Conservation (phyloP, 64 coral and sea anemone species). For the Orbicella faveolata region DNA sequence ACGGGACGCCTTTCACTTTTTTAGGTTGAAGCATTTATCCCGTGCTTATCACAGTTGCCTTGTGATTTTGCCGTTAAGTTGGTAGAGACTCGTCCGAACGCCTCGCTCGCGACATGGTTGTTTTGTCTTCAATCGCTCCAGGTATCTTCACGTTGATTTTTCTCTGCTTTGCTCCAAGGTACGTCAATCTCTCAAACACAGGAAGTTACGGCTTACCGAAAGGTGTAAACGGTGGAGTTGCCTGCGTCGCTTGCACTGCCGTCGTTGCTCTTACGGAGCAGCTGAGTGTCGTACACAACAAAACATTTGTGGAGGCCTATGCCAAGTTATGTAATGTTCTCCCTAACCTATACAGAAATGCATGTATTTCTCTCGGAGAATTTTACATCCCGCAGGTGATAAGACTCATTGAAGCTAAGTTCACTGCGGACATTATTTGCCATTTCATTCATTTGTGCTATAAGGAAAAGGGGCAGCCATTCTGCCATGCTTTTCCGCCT, state of each 20-base stretch:
- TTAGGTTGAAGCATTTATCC: too few relatives aligned
- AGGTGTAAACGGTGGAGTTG: conserved; percentile 83
- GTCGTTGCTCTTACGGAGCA: conserved; percentile 83
- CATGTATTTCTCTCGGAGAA: conserved; percentile 61
- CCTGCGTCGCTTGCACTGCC: conserved; percentile 76
- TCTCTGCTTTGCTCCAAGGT: conserved; percentile 19
- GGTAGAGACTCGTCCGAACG: not conserved
- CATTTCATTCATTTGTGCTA: conserved; percentile 76
- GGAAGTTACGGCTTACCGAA: conserved; percentile 35
- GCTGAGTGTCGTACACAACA: conserved; percentile 74
- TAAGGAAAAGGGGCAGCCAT: conserved; percentile 69
- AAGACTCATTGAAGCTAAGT: conserved; percentile 47
- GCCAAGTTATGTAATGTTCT: conserved; percentile 65
- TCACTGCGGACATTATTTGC: conserved; percentile 88
- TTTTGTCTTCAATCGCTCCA: not conserved
- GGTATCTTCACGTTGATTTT: not conserved
- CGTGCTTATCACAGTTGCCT: too few relatives aligned
- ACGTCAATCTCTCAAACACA: too few relatives aligned
- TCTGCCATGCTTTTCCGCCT: conserved; percentile 79
- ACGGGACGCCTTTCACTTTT: too few relatives aligned
- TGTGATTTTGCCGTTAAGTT: too few relatives aligned
- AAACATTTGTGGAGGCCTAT: conserved; percentile 78
- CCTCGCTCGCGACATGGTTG: not conserved
- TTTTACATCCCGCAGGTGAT: conserved; percentile 70
- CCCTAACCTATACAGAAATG: conserved; percentile 51